A percentile compares a stretch with the other conserved stretches of the same genome.
These are phyloP conservation scores for Palaemon carinicauda DNA, from an alignment of 1,140 invertebrate genomes.

Conservation along the genomic window DNA sequence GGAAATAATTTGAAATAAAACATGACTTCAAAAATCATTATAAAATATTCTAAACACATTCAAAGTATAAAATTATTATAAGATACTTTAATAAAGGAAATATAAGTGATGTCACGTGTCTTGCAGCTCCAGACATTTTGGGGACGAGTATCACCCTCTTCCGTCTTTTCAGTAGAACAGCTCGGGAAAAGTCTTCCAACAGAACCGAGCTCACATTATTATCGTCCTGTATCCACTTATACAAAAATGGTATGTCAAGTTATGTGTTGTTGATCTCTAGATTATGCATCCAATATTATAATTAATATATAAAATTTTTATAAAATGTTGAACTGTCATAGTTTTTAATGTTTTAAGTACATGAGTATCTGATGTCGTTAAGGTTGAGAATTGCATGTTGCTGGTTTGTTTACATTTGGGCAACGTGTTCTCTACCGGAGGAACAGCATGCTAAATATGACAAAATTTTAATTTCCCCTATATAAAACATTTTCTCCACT, in stretches of 20 bases:
- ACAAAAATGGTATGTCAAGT: constrained; percentile 24
- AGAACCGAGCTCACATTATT: background rate
- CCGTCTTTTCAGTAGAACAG: constrained; percentile 7
- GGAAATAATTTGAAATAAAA: constrained; percentile 18
- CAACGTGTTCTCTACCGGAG: constrained; percentile 9
- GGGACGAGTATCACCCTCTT: constrained; percentile 22
- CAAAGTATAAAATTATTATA: background rate
- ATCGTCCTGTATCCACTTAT: constrained; percentile 16
- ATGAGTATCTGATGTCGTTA: background rate
- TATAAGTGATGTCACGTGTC: background rate
- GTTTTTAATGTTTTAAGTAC: background rate
- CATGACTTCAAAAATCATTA: background rate
- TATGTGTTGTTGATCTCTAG: background rate
- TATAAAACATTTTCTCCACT: too few relatives aligned
- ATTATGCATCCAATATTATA: background rate
- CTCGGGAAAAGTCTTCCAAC: background rate
- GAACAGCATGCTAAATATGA: too few relatives aligned
- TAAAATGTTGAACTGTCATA: background rate
- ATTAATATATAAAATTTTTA: background rate
- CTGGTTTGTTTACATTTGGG: constrained; percentile 40
- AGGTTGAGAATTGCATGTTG: constrained; percentile 39
- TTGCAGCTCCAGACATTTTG: constrained; percentile 2
- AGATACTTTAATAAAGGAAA: background rate
- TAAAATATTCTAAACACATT: background rate
- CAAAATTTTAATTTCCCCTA: too few relatives aligned